Base-by-base conservation (phyloP, 2,113 vertebrate genomes). In the Panurus biarmicus region DNA sequence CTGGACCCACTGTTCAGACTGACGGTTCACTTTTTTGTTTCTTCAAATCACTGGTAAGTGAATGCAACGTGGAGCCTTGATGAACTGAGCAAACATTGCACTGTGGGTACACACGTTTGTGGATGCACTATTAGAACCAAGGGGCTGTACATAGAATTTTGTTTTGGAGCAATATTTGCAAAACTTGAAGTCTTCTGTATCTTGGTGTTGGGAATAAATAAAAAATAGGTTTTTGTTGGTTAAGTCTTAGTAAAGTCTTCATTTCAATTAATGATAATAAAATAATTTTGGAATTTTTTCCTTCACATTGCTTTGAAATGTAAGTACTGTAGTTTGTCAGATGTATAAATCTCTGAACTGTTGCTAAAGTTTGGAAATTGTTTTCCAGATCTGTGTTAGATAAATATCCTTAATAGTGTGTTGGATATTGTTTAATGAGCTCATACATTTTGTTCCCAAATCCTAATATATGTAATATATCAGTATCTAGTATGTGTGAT, bases 151-250 rank as follows among this genome's bases (percentile, higher is more conserved):
- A 97, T 95, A 97, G 82, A 95, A 60, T 93, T 96, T 97, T 97
- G 97, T 97, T 98, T 96, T 96, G 93, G 93, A 97, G 97, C 95
- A 98, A 96, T 97, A 98, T 97, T 97, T 98, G 95, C 97, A 94
- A 97, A 97, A 98, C 97, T 97, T 89, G 94, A 96, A 97, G 96
- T 96, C 82, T 96, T 97, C 93, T 98, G 97, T 97, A 96, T 97
- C 96, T 97, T 82, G 82, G 95, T 97, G 97, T 98, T 97, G 97
- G 96, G 96, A 96, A 95, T 94, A 97, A 98, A 97, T 97, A 97
- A 98, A 85, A 76, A 76, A 97, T 96, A 97, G 95, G 93, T 88
- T 97, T 97, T 96, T 97, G 96, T 97, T 97, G 95, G 84, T 74
- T 96, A 96, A 72, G 54, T 95, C 87, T 48, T 81, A 94, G 93